Base-by-base conservation (phyloP, 2,113 vertebrate genomes). In the Takifugu bimaculatus region DNA sequence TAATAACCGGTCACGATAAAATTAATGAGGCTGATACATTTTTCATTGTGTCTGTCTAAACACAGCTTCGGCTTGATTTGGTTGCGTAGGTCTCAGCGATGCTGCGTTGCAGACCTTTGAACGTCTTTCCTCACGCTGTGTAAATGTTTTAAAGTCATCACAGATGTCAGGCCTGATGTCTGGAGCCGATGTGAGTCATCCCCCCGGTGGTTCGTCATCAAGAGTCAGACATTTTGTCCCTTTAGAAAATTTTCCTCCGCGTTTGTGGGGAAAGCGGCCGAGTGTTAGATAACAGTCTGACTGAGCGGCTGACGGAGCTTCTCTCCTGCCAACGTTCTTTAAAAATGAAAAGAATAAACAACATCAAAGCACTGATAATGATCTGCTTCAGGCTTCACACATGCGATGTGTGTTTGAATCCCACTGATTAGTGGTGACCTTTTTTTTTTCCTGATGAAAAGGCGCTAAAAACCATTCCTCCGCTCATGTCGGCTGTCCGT, bases 361-460 rank as follows among this genome's bases (percentile, higher is more conserved):
- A 29, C 70, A 77, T 74, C 63, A 80, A 63, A 70, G 78, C n/a
- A 50, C 44, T 13, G 57, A 60, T 64, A 52, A 45, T 47, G 32
- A 62, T 61, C 32, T 57, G 4, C 56, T 28, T 48, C 57, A 57
- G 62, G 54, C 57, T 1, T 62, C 52, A 70, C 65, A 51, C 48
- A 48, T 29, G 49, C 43, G 53, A 57, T 3, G 57, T 0, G 47
- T 3, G 57, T 39, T 13, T 61, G 63, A 57, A 55, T 65, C 52
- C 66, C 28, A 39, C 60, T 53, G 61, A 47, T 47, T n/a, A 47
- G 3, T 11, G 45, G 13, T 47, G 45, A 14, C 15, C 45, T 47
- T 14, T 47, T 6, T n/a, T 47, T 47, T 47, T 47, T 47, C 14
- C 14, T 45, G 10, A 47, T 13, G 9, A 35, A 35, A 5, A 5